A percentile compares a stretch with the other conserved stretches of the same genome.
These are phyloP conservation scores for Saguinus imperator DNA, from an alignment of 2,113 vertebrate genomes.

Conservation along the genomic window DNA sequence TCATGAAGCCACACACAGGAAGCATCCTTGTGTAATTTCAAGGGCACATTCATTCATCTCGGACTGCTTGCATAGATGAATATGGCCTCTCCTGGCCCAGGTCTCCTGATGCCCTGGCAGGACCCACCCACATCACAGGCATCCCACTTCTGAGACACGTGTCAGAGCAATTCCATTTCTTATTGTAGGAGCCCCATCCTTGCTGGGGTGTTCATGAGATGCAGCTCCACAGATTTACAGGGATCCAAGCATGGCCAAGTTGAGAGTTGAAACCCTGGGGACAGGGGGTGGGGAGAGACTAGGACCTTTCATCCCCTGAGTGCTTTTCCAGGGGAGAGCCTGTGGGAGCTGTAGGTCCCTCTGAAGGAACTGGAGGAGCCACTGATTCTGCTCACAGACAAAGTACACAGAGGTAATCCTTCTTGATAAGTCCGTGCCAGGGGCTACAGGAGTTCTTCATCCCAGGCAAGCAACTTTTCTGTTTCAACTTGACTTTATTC, in stretches of 20 bases:
- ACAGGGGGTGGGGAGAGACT: neutral
- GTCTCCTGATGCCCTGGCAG: neutral
- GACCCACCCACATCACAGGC: neutral
- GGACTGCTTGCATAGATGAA: rapidly evolving
- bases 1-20: neutral
- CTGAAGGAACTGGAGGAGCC: neutral
- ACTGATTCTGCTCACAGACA: neutral
- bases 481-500: neutral
- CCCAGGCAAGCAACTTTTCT: neutral
- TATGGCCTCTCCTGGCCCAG: neutral
- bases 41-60: neutral
- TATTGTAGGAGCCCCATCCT: neutral
- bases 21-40: neutral
- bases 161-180: neutral
- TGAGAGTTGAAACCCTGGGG: neutral
- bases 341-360: neutral
- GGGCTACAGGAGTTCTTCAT: neutral
- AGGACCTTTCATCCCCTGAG: neutral
- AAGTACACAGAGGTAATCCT: neutral
- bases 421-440: neutral
- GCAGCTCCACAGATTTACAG: neutral
- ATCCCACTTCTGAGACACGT: neutral
- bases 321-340: neutral
- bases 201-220: neutral
- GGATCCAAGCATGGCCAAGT: neutral